Percentiles rank a stretch among this genome's conserved stretches.
Evolutionary conservation across 1,140 invertebrate genomes (phyloP).

Genomic region (Homalodisca vitripennis): DNA sequence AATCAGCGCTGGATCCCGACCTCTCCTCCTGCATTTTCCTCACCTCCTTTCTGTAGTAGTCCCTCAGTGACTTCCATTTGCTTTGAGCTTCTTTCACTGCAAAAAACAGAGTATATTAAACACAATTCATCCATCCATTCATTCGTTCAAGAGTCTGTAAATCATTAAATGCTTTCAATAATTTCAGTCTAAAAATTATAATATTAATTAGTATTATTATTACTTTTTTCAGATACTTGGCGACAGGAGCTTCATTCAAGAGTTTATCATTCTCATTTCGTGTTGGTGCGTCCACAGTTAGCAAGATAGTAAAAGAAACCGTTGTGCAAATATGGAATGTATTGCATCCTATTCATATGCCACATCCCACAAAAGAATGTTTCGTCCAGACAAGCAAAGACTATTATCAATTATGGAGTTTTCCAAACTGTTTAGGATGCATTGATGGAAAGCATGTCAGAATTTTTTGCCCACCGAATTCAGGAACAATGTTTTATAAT

Average conservation of each 20-base stretch:
- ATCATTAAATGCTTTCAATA: no score
- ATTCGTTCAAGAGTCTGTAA: no score
- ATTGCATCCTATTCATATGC: constrained; percentile 19
- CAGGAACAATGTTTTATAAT: constrained; percentile 48
- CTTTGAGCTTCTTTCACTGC: no score
- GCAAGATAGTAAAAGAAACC: constrained; percentile 13
- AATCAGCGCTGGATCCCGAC: no score
- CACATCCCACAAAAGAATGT: background rate
- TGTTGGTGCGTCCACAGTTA: constrained; percentile 18
- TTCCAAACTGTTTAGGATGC: constrained; percentile 44
- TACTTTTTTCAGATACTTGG: constrained; percentile 19
- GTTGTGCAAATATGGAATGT: constrained; percentile 3
- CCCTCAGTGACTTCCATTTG: no score
- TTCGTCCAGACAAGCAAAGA: constrained; percentile 26
- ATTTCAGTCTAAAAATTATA: no score
- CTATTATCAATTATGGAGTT: constrained; percentile 33
- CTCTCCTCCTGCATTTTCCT: no score
- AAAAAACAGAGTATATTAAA: no score
- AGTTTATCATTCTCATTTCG: constrained; percentile 20
- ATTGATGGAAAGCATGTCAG: constrained; percentile 49
- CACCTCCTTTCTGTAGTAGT: no score
- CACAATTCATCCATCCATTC: no score
- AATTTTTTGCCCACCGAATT: constrained; percentile 44
- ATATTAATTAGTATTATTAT: no score
- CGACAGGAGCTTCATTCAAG: constrained; percentile 19